Conservation (phyloP, 2,797 vertebrate genomes). For the Squalus acanthias region DNA sequence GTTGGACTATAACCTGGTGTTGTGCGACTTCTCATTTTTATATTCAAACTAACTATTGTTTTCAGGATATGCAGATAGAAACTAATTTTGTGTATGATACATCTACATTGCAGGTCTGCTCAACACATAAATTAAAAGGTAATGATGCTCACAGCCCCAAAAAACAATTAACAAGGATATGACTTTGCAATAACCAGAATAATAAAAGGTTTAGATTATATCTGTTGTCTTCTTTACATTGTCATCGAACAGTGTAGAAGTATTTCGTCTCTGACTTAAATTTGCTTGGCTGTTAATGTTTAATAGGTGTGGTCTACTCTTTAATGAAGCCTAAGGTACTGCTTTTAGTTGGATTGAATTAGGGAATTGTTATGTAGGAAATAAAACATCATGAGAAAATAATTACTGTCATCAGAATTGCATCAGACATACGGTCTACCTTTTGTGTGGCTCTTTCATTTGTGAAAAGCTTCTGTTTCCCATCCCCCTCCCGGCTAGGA, state of each 20-base stretch:
- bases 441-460: background rate
- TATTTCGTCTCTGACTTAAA: background rate
- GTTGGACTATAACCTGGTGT: too few relatives aligned
- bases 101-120: background rate
- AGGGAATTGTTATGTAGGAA: background rate
- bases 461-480: background rate
- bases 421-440: background rate
- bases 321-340: background rate
- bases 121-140: background rate
- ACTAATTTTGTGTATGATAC: background rate
- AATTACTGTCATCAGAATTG: background rate
- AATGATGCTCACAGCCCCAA: background rate
- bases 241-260: background rate
- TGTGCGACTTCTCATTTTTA: too few relatives aligned
- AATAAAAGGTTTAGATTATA: background rate
- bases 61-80: background rate
- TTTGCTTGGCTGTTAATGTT: background rate
- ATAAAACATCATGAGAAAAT: background rate
- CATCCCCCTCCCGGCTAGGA: background rate
- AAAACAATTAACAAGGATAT: background rate
- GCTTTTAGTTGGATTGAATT: background rate
- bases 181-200: background rate
- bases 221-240: background rate
- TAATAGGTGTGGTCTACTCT: background rate
- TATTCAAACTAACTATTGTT: background rate